A percentile compares a stretch with the other conserved stretches of the same genome.
Evolutionary conservation across 2,113 vertebrate species (phyloP).

Genomic region (Chaenogobius annularis): DNA sequence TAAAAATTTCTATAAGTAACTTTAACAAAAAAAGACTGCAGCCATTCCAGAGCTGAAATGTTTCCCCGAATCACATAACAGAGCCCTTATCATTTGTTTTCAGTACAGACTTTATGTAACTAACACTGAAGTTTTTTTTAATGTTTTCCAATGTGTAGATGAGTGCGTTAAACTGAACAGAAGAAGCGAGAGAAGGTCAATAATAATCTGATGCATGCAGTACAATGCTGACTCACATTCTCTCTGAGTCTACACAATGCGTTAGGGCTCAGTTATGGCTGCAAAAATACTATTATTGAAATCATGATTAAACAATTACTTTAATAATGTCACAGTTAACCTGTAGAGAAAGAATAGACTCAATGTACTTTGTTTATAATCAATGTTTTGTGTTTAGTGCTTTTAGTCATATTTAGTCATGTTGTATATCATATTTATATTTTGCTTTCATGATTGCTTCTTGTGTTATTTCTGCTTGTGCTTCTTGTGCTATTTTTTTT

Average conservation of each 20-base stretch:
- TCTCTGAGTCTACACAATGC: conserved; percentile 23
- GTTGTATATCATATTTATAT: too few species aligned
- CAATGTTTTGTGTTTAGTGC: too few species aligned
- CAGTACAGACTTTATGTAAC: background rate
- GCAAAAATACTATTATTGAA: too few species aligned
- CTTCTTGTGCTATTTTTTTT: too few species aligned
- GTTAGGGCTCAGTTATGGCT: conserved; percentile 18
- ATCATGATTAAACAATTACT: too few species aligned
- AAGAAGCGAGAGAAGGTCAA: conserved; percentile 9
- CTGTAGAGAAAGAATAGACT: too few species aligned
- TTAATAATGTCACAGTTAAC: too few species aligned
- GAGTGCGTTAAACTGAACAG: conserved; percentile 3
- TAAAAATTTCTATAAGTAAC: background rate
- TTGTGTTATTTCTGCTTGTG: too few species aligned
- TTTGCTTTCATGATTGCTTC: too few species aligned
- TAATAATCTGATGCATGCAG: conserved; percentile 47
- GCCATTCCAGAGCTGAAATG: background rate
- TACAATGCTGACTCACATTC: conserved; percentile 53
- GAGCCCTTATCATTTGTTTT: background rate
- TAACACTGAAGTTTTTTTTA: background rate
- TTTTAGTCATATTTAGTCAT: too few species aligned
- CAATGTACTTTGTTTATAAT: too few species aligned
- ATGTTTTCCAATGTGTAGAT: background rate
- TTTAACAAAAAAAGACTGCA: background rate
- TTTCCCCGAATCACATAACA: background rate